These are phyloP conservation scores for Belgica antarctica DNA, from an alignment of 2,888 invertebrate genomes.

Conservation along the genomic window DNA sequence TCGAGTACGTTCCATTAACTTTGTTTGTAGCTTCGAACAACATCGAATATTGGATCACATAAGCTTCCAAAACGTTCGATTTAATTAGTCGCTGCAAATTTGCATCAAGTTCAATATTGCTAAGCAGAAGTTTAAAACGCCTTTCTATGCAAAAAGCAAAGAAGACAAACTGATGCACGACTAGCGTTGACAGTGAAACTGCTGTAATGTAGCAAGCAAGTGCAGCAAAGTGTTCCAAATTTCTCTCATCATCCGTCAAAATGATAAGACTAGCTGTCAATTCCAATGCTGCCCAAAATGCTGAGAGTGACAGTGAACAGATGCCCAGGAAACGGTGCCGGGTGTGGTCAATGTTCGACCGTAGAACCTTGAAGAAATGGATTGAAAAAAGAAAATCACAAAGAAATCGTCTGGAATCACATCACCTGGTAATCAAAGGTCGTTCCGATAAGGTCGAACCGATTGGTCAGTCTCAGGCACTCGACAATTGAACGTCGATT, in stretches of 20 bases:
- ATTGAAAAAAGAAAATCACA: neutral
- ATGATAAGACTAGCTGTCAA: neutral
- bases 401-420: neutral
- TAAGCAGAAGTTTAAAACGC: too few relatives aligned
- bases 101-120: too few relatives aligned
- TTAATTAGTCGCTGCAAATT: too few relatives aligned
- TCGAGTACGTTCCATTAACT: too few relatives aligned
- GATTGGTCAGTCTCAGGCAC: neutral
- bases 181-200: too few relatives aligned
- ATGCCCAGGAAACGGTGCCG: neutral
- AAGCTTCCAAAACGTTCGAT: too few relatives aligned
- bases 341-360: neutral
- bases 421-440: neutral
- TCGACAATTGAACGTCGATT: neutral
- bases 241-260: neutral
- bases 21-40: too few relatives aligned
- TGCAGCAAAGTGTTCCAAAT: neutral
- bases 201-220: too few relatives aligned
- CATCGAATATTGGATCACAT: too few relatives aligned
- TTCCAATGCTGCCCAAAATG: neutral
- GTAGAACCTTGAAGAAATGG: neutral
- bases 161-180: too few relatives aligned
- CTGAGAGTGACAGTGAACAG: neutral
- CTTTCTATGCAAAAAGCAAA: too few relatives aligned
- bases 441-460: neutral